phyloP scores from a whole-genome alignment of 2,797 vertebrate genomes.

The Labroides dimidiatus region DNA sequence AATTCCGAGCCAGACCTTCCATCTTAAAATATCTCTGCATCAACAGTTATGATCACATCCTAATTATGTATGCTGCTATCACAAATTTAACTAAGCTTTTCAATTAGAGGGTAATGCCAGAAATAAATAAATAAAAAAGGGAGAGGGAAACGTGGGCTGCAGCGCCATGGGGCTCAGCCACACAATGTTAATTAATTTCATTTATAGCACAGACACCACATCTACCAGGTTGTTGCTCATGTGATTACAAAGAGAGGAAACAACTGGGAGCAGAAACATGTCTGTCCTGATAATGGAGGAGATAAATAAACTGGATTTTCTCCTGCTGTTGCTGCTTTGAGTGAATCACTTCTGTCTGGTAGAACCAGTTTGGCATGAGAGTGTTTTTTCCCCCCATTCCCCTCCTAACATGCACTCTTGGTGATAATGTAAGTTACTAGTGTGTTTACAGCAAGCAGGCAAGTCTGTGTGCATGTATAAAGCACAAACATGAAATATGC shows the following conservation, averaged over 20 bases:
- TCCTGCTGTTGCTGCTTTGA: conserved; percentile 27
- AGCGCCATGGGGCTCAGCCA: conserved; percentile 63
- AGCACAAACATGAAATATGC: conserved; percentile 77
- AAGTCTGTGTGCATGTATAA: conserved; percentile 63
- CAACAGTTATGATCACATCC: conserved; percentile 66
- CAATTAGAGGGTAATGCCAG: conserved; percentile 70
- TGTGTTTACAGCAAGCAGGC: conserved; percentile 77
- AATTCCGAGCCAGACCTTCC: conserved; percentile 24
- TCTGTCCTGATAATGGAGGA: conserved; percentile 51
- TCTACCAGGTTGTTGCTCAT: conserved; percentile 64
- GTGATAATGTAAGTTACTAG: conserved; percentile 53
- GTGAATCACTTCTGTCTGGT: conserved; percentile 6
- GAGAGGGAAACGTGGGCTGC: conserved; percentile 51
- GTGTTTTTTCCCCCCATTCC: conserved; percentile 4
- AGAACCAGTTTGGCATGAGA: conserved; percentile 43
- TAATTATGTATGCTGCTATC: conserved; percentile 75
- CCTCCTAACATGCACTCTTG: conserved; percentile 21
- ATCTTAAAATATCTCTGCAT: conserved; percentile 67
- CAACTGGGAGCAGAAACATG: conserved; percentile 59
- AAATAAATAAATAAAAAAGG: conserved; percentile 35
- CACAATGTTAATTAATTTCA: conserved; percentile 79
- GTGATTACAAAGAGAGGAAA: conserved; percentile 63
- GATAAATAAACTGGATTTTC: conserved; percentile 53
- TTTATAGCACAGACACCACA: conserved; percentile 58
- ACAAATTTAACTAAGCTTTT: conserved; percentile 74